Percentiles rank a stretch among this genome's conserved stretches.
Conservation (phyloP, 2,888 invertebrate genomes). For the Tricholauxania praeusta region DNA sequence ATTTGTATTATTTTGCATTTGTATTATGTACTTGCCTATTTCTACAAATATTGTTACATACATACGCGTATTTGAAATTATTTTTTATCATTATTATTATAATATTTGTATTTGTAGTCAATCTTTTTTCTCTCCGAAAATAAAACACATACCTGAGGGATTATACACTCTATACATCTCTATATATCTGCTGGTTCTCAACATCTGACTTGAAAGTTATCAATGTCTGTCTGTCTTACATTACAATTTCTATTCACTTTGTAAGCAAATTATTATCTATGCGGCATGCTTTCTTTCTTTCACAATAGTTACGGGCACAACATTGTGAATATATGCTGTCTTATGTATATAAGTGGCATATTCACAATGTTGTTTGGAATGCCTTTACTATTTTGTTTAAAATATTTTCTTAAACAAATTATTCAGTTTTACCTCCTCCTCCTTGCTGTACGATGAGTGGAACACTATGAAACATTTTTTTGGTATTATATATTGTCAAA, state of each 20-base stretch:
- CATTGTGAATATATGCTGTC: too few relatives aligned
- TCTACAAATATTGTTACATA: conserved; percentile 25
- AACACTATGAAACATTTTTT: too few relatives aligned
- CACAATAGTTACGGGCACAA: too few relatives aligned
- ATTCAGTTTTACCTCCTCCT: too few relatives aligned
- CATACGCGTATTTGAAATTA: not conserved
- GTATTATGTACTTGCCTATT: conserved; percentile 42
- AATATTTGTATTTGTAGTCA: conserved; percentile 68
- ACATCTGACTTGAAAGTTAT: not conserved
- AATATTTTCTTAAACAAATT: too few relatives aligned
- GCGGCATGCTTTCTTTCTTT: too few relatives aligned
- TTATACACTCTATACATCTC: conserved; percentile 50
- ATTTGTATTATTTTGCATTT: conserved; percentile 45
- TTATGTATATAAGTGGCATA: too few relatives aligned
- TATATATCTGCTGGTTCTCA: conserved; percentile 15
- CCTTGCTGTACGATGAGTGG: too few relatives aligned
- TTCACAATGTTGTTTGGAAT: too few relatives aligned
- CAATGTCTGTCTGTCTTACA: not conserved
- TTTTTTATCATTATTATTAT: conserved; percentile 49
- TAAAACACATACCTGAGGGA: conserved; percentile 72
- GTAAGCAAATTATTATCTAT: too few relatives aligned
- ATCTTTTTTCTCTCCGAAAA: conserved; percentile 76
- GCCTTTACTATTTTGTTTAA: too few relatives aligned
- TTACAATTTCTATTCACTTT: not conserved
- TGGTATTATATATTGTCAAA: too few relatives aligned